These are phyloP conservation scores for Drosophila dunni DNA, from an alignment of 1,140 invertebrate genomes.

Conservation along the genomic window DNA sequence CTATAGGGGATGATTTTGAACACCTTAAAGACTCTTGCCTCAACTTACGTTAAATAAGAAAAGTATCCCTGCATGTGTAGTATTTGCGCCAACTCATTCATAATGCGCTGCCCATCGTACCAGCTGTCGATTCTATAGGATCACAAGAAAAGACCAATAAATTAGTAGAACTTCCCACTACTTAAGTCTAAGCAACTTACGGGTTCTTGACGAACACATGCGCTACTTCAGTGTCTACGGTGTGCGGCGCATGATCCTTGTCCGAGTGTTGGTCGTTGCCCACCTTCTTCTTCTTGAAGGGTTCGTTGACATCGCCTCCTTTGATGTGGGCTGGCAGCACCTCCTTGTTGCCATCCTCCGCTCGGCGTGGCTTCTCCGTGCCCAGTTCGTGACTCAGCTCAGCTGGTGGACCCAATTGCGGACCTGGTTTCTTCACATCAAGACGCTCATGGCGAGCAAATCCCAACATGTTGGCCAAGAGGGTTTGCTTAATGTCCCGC, in stretches of 20 bases:
- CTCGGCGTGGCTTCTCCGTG: slow-evolving; percentile 52
- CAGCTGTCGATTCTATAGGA: slow-evolving; percentile 79
- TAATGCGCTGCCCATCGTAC: slow-evolving; percentile 82
- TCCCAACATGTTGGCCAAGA: slow-evolving; percentile 86
- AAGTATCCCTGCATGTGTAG: slow-evolving; percentile 84
- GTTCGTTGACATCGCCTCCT: slow-evolving; percentile 63
- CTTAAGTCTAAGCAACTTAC: slow-evolving; percentile 52
- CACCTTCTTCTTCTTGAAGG: slow-evolving; percentile 81
- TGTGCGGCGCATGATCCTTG: slow-evolving; percentile 84
- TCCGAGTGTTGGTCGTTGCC: slow-evolving; percentile 77
- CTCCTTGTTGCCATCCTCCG: slow-evolving; percentile 70
- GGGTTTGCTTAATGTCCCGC: slow-evolving; percentile 77
- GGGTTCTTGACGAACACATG: slow-evolving; percentile 84
- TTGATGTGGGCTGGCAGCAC: slow-evolving; percentile 80
- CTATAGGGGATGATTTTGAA: too few species aligned
- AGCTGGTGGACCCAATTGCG: slow-evolving; percentile 87
- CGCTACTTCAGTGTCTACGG: slow-evolving; percentile 84
- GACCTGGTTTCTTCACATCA: slow-evolving; percentile 97
- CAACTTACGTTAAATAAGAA: slow-evolving; percentile 82
- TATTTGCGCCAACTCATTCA: slow-evolving; percentile 83
- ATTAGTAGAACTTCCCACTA: neutral
- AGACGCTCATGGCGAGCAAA: slow-evolving; percentile 94
- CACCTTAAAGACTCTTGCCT: too few species aligned
- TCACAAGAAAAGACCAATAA: neutral
- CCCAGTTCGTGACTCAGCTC: slow-evolving; percentile 62